Evolutionary conservation across 2,113 vertebrate genomes (phyloP).

Genomic region (Prionailurus viverrinus): DNA sequence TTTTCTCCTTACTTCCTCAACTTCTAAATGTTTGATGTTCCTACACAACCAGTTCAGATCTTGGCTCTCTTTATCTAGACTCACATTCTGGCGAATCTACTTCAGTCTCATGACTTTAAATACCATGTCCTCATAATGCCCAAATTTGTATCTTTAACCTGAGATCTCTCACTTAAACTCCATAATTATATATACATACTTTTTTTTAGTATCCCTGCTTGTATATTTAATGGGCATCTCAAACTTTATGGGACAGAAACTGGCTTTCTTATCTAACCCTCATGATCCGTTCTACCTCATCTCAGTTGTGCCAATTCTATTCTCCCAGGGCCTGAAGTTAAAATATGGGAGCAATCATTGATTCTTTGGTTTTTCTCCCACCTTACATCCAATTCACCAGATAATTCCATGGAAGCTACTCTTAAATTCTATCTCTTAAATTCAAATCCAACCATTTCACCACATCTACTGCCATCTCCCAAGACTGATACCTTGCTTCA

Average conservation of each 20-base stretch:
- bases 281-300: background rate
- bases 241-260: background rate
- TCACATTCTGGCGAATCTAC: background rate
- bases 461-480: background rate
- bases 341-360: background rate
- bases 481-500: background rate
- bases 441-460: background rate
- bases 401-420: background rate
- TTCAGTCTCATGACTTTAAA: background rate
- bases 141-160: background rate
- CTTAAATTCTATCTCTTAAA: background rate
- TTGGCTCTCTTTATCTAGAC: background rate
- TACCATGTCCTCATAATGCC: background rate
- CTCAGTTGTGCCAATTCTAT: background rate
- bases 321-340: background rate
- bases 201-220: background rate
- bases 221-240: background rate
- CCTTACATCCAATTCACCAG: background rate
- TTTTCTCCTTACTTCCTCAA: background rate
- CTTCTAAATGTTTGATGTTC: background rate
- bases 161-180: background rate
- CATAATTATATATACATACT: too few relatives aligned
- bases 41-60: background rate
- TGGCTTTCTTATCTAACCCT: background rate
- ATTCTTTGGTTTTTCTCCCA: background rate